Evolutionary conservation across 2,888 invertebrate genomes (phyloP).

Genomic region (Thecophora atra): DNA sequence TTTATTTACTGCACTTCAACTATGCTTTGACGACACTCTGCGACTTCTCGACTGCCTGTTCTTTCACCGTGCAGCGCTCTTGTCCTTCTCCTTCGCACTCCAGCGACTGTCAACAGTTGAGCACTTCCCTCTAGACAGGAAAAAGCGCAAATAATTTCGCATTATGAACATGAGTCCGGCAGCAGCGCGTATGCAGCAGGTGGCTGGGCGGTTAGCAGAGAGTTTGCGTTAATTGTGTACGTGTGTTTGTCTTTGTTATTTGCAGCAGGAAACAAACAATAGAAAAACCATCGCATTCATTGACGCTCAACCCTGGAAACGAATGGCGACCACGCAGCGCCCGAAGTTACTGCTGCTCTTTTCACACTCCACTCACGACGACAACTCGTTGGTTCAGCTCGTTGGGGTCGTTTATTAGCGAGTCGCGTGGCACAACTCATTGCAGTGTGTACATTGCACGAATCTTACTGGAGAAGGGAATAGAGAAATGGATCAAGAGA

Average conservation of each 20-base stretch:
- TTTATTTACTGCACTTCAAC: constrained; percentile 27
- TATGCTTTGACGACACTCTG: not conserved
- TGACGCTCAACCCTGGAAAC: constrained; percentile 26
- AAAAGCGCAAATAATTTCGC: constrained; percentile 30
- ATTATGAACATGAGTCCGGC: constrained; percentile 19
- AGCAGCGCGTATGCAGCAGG: constrained; percentile 1
- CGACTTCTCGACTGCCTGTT: not conserved
- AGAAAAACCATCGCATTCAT: constrained; percentile 27
- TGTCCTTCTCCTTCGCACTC: not conserved
- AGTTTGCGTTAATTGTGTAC: not conserved
- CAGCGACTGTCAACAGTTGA: constrained; percentile 27
- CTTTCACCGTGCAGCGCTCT: not conserved
- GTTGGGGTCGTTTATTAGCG: constrained; percentile 4
- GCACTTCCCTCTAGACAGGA: constrained; percentile 21
- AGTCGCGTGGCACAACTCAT: not conserved
- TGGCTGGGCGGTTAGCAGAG: not conserved
- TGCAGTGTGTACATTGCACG: not conserved
- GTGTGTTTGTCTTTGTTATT: not conserved
- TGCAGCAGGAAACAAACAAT: constrained; percentile 30
- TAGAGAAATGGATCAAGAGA: not conserved
- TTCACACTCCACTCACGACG: not conserved
- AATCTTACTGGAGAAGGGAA: not conserved
- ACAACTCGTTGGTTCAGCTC: too few species aligned
- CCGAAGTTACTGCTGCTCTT: not conserved
- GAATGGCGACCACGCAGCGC: constrained; percentile 22